Evolutionary conservation across 37 sponge, comb jelly and placozoan genomes (phyloP), one percentile per base, ranked within the genome.

Genomic region (Cladorhizidae sp.): DNA sequence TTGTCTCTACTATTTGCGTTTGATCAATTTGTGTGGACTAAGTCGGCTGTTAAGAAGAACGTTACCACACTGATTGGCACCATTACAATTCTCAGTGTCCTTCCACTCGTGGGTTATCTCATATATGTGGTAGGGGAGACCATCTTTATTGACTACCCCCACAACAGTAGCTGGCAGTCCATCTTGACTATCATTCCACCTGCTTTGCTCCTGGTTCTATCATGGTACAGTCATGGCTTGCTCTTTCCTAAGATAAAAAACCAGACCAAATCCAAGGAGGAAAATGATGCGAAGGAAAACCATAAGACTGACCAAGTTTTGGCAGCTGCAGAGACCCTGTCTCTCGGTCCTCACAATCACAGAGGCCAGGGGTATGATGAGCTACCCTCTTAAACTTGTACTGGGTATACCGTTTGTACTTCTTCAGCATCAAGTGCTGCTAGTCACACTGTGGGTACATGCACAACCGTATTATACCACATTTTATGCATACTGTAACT

Each of bases 161-260:
- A 76, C 36, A 26, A 21, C 14, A 40, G n/a, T 35, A 77, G 40
- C 40, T 14, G 81, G 23, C 70, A 87, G 58, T 42, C 77, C 26
- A 64, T 87, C 8, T 43, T 87, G 7, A 81, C 82, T 3, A 15
- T 87, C 37, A 23, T 81, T 42, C 88, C 82, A 12, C 58, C 88
- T 23, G 55, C 41, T 3, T 39, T 87, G 62, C 77, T 87, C 55
- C 25, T 87, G 37, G 31, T 87, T 52, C 62, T 56, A 14, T 81
- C 82, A 1, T 87, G 88, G 88, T 55, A 57, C 33, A 87, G 76
- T 38, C 40, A 55, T 25, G 88, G 88, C 7, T 25, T 20, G 1
- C 71, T 87, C 2, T 81, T 87, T 76, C 88, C 88, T 25, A 70
- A 75, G 35, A n/a, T n/a, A n/a, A n/a, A n/a, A n/a, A n/a, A n/a